Percentiles rank a stretch among this genome's conserved stretches.
These are phyloP conservation scores for Tenrec ecaudatus DNA, from an alignment of 2,113 vertebrate genomes.

Conservation along the genomic window DNA sequence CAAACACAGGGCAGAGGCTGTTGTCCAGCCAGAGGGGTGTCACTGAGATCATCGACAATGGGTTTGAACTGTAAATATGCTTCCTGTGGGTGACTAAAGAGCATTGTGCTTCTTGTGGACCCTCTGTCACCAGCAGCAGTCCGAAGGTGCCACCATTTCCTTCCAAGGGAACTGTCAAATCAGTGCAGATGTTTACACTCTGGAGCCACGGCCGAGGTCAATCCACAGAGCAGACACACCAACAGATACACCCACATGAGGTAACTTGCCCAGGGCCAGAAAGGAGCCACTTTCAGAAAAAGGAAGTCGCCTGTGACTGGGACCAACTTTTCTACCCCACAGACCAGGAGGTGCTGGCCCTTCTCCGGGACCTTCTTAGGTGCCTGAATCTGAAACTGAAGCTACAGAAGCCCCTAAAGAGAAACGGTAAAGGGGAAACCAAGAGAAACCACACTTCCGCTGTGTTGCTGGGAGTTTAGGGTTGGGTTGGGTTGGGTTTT, in stretches of 20 bases:
- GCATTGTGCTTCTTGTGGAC: conserved; percentile 39
- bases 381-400: conserved; percentile 26
- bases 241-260: conserved; percentile 48
- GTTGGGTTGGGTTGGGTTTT: not conserved
- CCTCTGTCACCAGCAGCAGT: conserved; percentile 45
- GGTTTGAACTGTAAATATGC: conserved; percentile 45
- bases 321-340: not conserved
- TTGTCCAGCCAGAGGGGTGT: not conserved
- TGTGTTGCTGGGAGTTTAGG: conserved; percentile 8
- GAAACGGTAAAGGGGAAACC: conserved; percentile 54
- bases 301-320: not conserved
- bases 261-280: not conserved
- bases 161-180: conserved; percentile 66
- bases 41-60: conserved; percentile 41
- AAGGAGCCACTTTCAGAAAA: not conserved
- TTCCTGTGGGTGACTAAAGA: conserved; percentile 18
- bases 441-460: conserved; percentile 57
- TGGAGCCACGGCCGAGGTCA: conserved; percentile 52
- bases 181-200: conserved; percentile 64
- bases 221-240: not conserved
- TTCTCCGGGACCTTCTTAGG: not conserved
- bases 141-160: conserved; percentile 19
- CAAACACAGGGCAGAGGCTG: not conserved
- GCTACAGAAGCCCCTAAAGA: not conserved
- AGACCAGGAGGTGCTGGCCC: not conserved